Conservation (phyloP, 2,888 invertebrate genomes). For the Chymomyza amoena region DNA sequence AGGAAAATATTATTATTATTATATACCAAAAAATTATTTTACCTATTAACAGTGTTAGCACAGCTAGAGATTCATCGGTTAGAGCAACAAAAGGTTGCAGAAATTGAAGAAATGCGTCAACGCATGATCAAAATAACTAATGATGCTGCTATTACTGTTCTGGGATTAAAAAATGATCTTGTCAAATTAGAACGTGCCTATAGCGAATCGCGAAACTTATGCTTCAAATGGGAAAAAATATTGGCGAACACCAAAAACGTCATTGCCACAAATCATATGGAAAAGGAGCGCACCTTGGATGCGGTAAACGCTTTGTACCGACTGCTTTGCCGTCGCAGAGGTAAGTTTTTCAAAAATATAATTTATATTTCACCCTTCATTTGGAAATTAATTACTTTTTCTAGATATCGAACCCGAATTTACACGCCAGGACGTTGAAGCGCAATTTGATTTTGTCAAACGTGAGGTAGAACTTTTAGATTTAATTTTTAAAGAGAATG, state of each 20-base stretch:
- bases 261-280: conserved; percentile 63
- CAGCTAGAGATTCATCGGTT: conserved; percentile 75
- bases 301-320: conserved; percentile 74
- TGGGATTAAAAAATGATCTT: conserved; percentile 77
- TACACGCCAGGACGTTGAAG: conserved; percentile 34
- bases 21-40: no score
- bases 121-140: conserved; percentile 75
- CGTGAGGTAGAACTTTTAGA: conserved; percentile 38
- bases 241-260: conserved; percentile 69
- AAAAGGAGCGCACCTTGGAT: conserved; percentile 72
- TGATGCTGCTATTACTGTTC: conserved; percentile 73
- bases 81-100: conserved; percentile 63
- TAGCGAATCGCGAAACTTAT: conserved; percentile 63
- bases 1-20: no score
- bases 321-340: conserved; percentile 70
- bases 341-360: conserved; percentile 35
- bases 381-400: not conserved
- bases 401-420: conserved; percentile 25
- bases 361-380: not conserved
- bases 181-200: conserved; percentile 75
- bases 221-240: conserved; percentile 76
- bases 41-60: conserved; percentile 71
- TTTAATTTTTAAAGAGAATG: not conserved
- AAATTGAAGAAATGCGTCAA: conserved; percentile 76
- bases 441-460: conserved; percentile 42